Conservation (phyloP, 2,888 invertebrate species). For the Tachina lurida region DNA sequence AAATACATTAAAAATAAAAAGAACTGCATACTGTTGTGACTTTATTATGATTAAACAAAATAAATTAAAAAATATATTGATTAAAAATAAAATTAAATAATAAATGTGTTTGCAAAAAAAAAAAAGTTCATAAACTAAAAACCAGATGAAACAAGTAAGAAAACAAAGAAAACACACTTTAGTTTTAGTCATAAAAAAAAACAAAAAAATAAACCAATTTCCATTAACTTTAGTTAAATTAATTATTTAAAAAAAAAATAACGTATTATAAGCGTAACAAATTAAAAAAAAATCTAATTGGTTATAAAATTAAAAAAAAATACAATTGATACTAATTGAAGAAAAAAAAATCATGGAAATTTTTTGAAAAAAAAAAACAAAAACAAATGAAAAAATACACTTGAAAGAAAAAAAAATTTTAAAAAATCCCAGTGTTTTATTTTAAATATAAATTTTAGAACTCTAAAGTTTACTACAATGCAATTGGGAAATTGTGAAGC, state of each 20-base stretch:
- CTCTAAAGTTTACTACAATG: too few relatives aligned
- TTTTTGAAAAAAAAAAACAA: constrained; percentile 65
- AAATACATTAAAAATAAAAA: constrained; percentile 55
- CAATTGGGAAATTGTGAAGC: too few relatives aligned
- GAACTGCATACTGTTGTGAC: constrained; percentile 75
- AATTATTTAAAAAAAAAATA: constrained; percentile 54
- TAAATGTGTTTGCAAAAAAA: constrained; percentile 68
- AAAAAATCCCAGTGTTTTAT: constrained; percentile 65
- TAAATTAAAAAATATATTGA: constrained; percentile 58
- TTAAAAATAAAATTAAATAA: constrained; percentile 63
- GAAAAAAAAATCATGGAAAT: constrained; percentile 59
- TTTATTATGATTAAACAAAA: constrained; percentile 71
- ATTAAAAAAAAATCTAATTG: constrained; percentile 61
- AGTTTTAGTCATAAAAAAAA: constrained; percentile 53
- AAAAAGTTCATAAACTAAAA: constrained; percentile 65
- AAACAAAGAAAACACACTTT: constrained; percentile 65
- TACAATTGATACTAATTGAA: constrained; percentile 66
- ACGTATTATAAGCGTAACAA: constrained; percentile 65
- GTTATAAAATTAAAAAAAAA: constrained; percentile 60
- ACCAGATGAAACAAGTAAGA: constrained; percentile 40
- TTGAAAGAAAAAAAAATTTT: constrained; percentile 65
- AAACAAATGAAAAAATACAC: constrained; percentile 70
- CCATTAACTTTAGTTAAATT: constrained; percentile 71
- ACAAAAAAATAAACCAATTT: constrained; percentile 61
- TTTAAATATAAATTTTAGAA: constrained; percentile 22